Base-by-base conservation (phyloP, 1,140 invertebrate species). In the Parasteatoda tepidariorum region DNA sequence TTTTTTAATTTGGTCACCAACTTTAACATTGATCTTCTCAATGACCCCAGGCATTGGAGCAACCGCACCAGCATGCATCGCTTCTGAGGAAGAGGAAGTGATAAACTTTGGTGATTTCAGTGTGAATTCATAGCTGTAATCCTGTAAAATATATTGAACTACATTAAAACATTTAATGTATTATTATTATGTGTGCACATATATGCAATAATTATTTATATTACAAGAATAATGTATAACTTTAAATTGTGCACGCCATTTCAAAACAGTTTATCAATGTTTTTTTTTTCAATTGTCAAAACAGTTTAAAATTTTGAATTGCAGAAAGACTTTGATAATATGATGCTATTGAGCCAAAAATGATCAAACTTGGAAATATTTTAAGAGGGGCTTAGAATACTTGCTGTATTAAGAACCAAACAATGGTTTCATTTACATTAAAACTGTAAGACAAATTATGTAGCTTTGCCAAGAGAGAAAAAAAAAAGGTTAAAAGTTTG, bases 11-110 rank as follows among this genome's bases (percentile, higher is more conserved):
- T 84, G 74, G 85, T 95, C 92, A 3, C 96, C 97, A 24, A 91
- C 89, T 78, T 92, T 92, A 0, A 99, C 95, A 24, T 95, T 90
- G 48, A 99, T 90, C 89, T 96, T 97, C 85, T 99, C 97, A 24
- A 99, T 90, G 18, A 98, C 93, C 18, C 98, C 98, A 0, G 98
- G 97, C 93, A 99, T 99, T 6, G 98, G 97, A 28, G 97, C 94
- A 18, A 93, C 88, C 3, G 94, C 93, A 83, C 91, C 92, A 81
- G 90, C 90, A 13, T 87, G 79, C 6, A 68, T 82, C n/a, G 84
- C 83, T 55, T 87, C 88, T 76, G 87, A 84, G 85, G 90, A 57
- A 28, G 78, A 66, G 31, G 83, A 71, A 3, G 74, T 74, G 31
- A 90, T 79, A 84, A 89, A 91, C 83, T 90, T 89, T n/a, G 90